Percentiles rank a stretch among this genome's conserved stretches.
Conservation (phyloP, 2,797 vertebrate species). For the Prunella strophiata region DNA sequence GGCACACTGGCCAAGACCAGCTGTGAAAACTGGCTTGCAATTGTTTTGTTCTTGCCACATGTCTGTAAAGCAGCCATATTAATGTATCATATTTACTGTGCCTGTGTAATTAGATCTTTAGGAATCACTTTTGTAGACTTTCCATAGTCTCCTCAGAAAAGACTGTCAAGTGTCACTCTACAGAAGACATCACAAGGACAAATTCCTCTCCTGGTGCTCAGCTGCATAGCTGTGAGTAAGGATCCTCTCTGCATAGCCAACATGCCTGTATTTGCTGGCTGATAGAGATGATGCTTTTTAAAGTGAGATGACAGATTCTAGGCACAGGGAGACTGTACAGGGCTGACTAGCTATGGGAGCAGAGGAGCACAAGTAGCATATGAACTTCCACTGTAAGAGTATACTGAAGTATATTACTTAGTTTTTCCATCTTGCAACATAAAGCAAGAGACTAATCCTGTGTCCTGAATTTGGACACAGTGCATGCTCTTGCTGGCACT, state of each 20-base stretch:
- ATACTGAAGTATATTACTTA: neutral
- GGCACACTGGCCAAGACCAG: neutral
- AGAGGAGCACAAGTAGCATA: neutral
- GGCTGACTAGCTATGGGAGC: neutral
- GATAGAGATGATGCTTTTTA: neutral
- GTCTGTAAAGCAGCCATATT: neutral
- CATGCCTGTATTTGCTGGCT: neutral
- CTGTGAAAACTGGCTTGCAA: neutral
- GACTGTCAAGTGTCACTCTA: neutral
- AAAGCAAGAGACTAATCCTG: neutral
- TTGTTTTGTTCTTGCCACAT: neutral
- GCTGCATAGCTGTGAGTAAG: neutral
- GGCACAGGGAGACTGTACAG: neutral
- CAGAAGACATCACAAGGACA: neutral
- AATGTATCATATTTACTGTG: neutral
- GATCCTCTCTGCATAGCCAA: neutral
- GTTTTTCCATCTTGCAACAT: neutral
- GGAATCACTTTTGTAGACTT: neutral
- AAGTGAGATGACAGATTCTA: neutral
- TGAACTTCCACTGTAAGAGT: neutral
- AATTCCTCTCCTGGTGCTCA: neutral
- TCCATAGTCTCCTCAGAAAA: neutral
- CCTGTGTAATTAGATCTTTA: neutral
- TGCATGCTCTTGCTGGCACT: neutral
- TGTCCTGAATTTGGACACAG: neutral